A percentile compares a stretch with the other conserved stretches of the same genome.
These are phyloP conservation scores for Heteronetta atricapilla DNA, from an alignment of 2,113 vertebrate species.

Conservation along the genomic window DNA sequence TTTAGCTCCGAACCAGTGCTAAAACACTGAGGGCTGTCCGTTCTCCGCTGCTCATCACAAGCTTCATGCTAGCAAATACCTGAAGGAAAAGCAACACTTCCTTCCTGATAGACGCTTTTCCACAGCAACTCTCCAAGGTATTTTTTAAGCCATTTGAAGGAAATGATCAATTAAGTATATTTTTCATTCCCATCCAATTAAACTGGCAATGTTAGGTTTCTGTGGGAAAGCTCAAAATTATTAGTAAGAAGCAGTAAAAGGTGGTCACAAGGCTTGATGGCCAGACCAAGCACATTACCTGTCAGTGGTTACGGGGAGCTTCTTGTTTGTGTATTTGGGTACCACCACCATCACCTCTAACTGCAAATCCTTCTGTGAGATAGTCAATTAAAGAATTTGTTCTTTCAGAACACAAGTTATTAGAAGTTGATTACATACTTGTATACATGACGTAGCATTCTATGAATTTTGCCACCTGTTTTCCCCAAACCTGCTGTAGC, in stretches of 20 bases:
- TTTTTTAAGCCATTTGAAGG: background rate
- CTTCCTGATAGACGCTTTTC: background rate
- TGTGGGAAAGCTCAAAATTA: background rate
- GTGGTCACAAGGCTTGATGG: background rate
- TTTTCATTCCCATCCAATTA: background rate
- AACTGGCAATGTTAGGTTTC: background rate
- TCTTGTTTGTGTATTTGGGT: background rate
- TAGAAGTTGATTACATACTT: background rate
- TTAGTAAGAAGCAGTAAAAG: background rate
- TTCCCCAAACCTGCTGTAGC: background rate
- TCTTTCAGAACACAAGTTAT: background rate
- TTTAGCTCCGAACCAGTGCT: background rate
- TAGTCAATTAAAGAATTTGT: background rate
- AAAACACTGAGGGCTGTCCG: background rate
- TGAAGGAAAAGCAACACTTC: background rate
- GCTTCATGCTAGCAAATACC: background rate
- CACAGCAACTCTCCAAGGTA: background rate
- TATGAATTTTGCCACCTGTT: background rate
- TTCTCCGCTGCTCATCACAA: background rate
- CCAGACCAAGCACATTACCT: background rate
- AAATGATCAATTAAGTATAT: background rate
- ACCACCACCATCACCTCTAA: background rate
- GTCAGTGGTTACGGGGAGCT: background rate
- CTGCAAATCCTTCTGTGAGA: background rate
- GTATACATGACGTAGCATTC: background rate